Conservation (phyloP, 2,797 vertebrate genomes). For the Hemibagrus guttatus region DNA sequence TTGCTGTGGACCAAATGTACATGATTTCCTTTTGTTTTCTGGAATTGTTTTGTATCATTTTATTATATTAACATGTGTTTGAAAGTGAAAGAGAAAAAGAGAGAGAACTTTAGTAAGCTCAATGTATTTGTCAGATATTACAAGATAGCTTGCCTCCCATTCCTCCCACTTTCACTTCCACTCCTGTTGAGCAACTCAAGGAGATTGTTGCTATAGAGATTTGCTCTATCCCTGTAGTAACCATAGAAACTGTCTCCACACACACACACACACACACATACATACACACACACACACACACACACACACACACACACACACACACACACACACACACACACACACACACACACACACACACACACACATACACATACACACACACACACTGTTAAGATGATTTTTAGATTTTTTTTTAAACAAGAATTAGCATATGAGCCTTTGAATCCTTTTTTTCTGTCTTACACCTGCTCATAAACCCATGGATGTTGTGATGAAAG, state of each 20-base stretch:
- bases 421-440: slow-evolving; percentile 59
- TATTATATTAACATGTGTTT: not conserved
- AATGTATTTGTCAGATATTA: slow-evolving; percentile 33
- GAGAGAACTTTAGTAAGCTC: not conserved
- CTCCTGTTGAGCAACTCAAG: slow-evolving; percentile 52
- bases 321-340: not conserved
- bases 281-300: not conserved
- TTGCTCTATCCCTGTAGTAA: slow-evolving; percentile 63
- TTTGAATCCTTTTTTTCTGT: slow-evolving; percentile 57
- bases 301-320: not conserved
- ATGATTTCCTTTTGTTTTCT: not conserved
- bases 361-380: not conserved
- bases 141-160: slow-evolving; percentile 27
- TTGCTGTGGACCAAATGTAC: not conserved
- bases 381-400: not conserved
- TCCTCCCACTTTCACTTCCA: slow-evolving; percentile 47
- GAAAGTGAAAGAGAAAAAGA: not conserved
- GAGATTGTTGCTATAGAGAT: slow-evolving; percentile 71
- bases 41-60: not conserved
- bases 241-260: slow-evolving; percentile 67
- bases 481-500: slow-evolving; percentile 1
- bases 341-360: not conserved
- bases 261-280: not conserved
- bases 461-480: slow-evolving; percentile 25
- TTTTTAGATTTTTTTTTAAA: slow-evolving; percentile 46